Conservation (phyloP, 2,113 vertebrate species). For the Podilymbus podiceps region DNA sequence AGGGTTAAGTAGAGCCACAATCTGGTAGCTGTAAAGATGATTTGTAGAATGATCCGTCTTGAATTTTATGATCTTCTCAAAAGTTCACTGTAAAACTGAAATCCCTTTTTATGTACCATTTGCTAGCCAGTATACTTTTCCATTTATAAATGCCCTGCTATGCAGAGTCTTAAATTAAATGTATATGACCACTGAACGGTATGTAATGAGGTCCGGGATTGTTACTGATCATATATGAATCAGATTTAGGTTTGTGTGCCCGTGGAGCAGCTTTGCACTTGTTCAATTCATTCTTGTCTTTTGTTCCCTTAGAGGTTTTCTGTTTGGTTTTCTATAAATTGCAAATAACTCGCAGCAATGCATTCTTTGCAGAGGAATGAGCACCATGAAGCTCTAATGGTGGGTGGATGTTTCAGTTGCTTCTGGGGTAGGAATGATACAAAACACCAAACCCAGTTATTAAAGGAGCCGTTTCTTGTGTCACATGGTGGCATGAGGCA, state of each 20-base stretch:
- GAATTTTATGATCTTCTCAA: neutral
- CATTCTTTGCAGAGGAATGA: neutral
- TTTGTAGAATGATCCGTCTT: conserved; percentile 13
- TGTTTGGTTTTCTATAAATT: neutral
- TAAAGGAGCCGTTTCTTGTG: neutral
- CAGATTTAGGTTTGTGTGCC: neutral
- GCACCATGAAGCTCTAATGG: neutral
- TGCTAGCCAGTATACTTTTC: neutral
- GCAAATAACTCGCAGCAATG: neutral
- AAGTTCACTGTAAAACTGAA: neutral
- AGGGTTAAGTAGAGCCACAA: neutral
- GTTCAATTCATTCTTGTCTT: neutral
- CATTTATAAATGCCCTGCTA: neutral
- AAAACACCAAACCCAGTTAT: neutral
- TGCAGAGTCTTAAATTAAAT: neutral
- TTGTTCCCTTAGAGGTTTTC: neutral
- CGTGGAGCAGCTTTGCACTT: neutral
- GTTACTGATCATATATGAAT: neutral
- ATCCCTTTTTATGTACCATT: neutral
- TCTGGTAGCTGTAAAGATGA: conserved; percentile 8
- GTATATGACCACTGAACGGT: neutral
- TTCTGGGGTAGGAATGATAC: neutral
- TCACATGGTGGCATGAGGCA: neutral
- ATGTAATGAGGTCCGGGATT: neutral
- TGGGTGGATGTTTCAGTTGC: neutral